A percentile compares a stretch with the other conserved stretches of the same genome.
Evolutionary conservation across 2,113 vertebrate species (phyloP).

Genomic region (Ranitomeya variabilis): DNA sequence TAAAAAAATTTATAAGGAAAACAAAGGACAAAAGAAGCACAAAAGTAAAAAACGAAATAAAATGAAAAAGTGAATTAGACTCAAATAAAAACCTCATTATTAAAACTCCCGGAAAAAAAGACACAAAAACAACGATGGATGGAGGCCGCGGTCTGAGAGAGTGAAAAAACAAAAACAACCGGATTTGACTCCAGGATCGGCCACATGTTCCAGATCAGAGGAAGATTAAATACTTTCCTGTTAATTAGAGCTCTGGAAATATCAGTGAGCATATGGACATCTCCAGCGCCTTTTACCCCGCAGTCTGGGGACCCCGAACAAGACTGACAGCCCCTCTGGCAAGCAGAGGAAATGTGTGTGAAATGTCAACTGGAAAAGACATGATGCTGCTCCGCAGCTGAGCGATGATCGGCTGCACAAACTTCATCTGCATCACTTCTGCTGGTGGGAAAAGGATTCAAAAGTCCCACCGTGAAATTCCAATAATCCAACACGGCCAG

Average conservation of each 20-base stretch:
- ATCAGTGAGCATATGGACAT: conserved; percentile 73
- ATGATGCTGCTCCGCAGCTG: background rate
- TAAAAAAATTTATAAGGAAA: too few relatives aligned
- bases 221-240: conserved; percentile 61
- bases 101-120: too few relatives aligned
- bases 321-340: conserved; percentile 50
- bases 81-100: too few relatives aligned
- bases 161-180: background rate
- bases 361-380: conserved; percentile 59
- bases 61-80: too few relatives aligned
- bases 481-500: background rate
- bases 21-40: too few relatives aligned
- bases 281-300: conserved; percentile 62
- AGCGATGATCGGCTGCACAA: background rate
- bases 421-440: background rate
- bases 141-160: background rate
- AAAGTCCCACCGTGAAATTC: background rate
- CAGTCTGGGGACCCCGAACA: conserved; percentile 40
- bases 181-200: conserved; percentile 6
- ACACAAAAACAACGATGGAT: too few relatives aligned
- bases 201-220: conserved; percentile 32
- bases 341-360: conserved; percentile 46
- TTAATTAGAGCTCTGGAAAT: conserved; percentile 75
- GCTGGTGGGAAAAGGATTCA: background rate
- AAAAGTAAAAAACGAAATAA: too few relatives aligned